Base-by-base conservation (phyloP, 1,140 invertebrate species). In the Drosophila malerkotliana region DNA sequence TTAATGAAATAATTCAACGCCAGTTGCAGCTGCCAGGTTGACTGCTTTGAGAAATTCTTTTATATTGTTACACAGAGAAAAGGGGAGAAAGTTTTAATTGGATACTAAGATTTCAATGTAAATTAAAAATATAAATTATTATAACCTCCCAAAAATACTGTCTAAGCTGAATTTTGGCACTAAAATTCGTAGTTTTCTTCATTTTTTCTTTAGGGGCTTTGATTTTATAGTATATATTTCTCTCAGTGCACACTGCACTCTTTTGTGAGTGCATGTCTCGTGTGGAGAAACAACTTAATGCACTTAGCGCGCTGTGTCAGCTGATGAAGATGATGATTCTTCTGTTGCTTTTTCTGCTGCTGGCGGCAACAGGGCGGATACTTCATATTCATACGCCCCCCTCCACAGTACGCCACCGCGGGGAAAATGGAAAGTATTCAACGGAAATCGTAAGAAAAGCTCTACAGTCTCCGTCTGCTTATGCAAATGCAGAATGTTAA, bases 1-100 rank as follows among this genome's bases (percentile, higher is more conserved):
- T 88, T 88, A 88, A 88, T 88, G 83, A 88, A 88, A 89, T 88
- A 77, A 71, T 88, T 88, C 76, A 73, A 67, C 67, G 83, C 87
- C 67, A 77, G 72, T 88, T 74, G 79, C 83, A 88, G 83, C 83
- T 87, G 82, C 76, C 77, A 52, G 69, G 62, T 69, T 54, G 54
- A 60, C 56, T 37, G 44, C 41, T 56, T 30, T 49, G 32, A 30
- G 39, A 51, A 41, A 21, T 15, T 59, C 48, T 59, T 68, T 37
- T 37, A 10, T 37, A 37, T 37, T 37, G 10, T 4, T 37, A n/a
- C 34, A 37, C 10, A 3, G 12, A 1, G 4, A 37, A 10, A 37
- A 37, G 4, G 4, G 8, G 0, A 9, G 3, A 1, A 10, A 10
- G 9, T 9, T 3, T 34, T 10, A 34, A 10, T 34, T 34, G 8